Conservation (phyloP, 2,797 vertebrate species). For the Acanthurus lineatus region DNA sequence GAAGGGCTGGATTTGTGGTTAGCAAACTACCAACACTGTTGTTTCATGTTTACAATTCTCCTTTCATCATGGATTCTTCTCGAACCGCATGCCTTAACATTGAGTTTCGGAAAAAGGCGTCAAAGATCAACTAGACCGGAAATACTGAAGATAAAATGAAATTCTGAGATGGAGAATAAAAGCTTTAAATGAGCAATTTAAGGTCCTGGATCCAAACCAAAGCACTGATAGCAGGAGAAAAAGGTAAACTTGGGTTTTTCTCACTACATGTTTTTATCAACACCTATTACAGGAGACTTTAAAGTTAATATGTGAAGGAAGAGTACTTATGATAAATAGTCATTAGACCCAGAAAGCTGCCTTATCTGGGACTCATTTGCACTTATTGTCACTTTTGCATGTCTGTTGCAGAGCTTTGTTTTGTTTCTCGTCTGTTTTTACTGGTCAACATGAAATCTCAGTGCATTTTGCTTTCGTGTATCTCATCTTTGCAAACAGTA, state of each 20-base stretch:
- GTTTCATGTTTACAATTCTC: constrained; percentile 10
- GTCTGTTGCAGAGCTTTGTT: constrained; percentile 19
- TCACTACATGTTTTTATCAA: constrained; percentile 5
- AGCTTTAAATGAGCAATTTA: constrained; percentile 23
- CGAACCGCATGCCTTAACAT: constrained; percentile 29
- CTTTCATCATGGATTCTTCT: neutral
- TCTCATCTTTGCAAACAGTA: constrained; percentile 55
- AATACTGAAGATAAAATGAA: neutral
- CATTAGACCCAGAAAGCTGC: constrained; percentile 34
- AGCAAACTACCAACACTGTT: neutral
- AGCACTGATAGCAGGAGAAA: neutral
- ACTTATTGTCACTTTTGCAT: constrained; percentile 17
- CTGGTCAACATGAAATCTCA: constrained; percentile 16
- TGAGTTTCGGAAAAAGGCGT: constrained; percentile 40
- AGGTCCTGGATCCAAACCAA: constrained; percentile 13
- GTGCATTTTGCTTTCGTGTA: constrained; percentile 29
- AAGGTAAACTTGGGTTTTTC: neutral
- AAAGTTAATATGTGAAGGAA: constrained; percentile 22
- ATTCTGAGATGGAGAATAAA: neutral
- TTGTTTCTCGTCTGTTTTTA: constrained; percentile 10
- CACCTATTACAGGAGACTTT: neutral
- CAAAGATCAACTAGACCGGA: neutral
- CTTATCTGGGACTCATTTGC: constrained; percentile 20
- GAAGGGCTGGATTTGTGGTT: neutral
- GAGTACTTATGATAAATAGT: constrained; percentile 33